These are phyloP conservation scores for Diplolepis rosae DNA, from an alignment of 2,888 invertebrate genomes.

Conservation along the genomic window DNA sequence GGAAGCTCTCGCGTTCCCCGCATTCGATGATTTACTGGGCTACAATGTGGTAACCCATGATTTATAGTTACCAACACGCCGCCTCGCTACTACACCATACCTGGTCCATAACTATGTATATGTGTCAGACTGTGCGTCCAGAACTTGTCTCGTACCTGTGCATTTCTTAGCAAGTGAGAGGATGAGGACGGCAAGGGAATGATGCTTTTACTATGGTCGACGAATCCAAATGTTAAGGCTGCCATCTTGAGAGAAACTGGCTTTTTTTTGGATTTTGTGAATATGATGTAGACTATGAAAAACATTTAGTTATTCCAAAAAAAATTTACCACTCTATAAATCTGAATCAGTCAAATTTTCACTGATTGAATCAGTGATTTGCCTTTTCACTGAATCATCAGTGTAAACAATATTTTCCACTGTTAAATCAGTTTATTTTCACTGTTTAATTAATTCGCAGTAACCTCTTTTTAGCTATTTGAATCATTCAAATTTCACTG, in stretches of 20 bases:
- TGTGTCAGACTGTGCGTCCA: conserved; percentile 63
- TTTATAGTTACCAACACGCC: conserved; percentile 79
- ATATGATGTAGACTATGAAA: not conserved
- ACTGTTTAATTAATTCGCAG: no score
- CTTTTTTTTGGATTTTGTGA: not conserved
- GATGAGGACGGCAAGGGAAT: conserved; percentile 25
- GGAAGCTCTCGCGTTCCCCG: conserved; percentile 74
- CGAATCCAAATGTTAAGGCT: conserved; percentile 7
- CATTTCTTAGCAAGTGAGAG: conserved; percentile 50
- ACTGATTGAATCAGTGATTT: no score
- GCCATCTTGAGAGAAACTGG: conserved; percentile 23
- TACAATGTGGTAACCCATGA: conserved; percentile 83
- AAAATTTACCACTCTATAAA: no score
- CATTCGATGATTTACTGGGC: conserved; percentile 80
- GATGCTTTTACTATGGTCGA: conserved; percentile 12
- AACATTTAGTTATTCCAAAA: not conserved
- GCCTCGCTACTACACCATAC: conserved; percentile 75
- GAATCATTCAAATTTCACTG: no score
- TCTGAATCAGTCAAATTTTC: no score
- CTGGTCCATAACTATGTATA: conserved; percentile 68
- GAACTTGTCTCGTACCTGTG: conserved; percentile 58
- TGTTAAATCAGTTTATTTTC: no score
- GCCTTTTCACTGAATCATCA: no score
- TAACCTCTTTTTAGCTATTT: no score
- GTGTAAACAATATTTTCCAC: no score